Percentiles rank a stretch among this genome's conserved stretches.
Evolutionary conservation across 2,797 vertebrate genomes (phyloP).

Genomic region (Lepilemur septentrionalis): DNA sequence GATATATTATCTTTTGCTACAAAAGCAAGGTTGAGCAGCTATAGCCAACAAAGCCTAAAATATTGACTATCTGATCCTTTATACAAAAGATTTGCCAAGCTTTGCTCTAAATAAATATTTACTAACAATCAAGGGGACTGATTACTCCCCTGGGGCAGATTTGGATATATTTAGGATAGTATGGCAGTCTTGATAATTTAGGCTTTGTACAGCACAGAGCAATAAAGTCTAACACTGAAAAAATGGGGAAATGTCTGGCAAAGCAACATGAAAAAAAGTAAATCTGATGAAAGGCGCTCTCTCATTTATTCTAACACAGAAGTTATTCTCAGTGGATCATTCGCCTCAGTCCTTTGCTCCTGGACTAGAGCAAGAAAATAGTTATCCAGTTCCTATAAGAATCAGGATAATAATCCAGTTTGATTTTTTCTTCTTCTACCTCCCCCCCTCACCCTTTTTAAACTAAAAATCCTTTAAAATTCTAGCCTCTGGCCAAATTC

Average conservation of each 20-base stretch:
- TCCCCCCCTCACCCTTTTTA: neutral
- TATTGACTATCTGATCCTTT: neutral
- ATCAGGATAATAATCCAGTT: conserved; percentile 7
- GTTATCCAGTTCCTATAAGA: neutral
- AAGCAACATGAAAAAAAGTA: neutral
- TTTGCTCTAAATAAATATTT: neutral
- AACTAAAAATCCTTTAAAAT: conserved; percentile 42
- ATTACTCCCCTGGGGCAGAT: neutral
- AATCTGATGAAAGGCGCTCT: neutral
- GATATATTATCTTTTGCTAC: neutral
- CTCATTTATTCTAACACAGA: neutral
- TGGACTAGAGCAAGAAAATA: neutral
- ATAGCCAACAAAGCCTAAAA: neutral
- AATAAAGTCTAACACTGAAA: neutral
- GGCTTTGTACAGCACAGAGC: neutral
- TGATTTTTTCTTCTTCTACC: neutral
- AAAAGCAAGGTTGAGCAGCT: neutral
- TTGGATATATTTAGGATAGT: neutral
- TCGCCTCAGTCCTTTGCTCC: neutral
- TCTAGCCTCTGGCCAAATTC: neutral
- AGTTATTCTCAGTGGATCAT: neutral
- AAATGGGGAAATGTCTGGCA: neutral
- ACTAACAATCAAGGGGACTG: neutral
- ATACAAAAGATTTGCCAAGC: neutral
- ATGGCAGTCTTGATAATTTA: neutral